phyloP scores from a whole-genome alignment of 1,140 invertebrate genomes.

The Drosophila melanogaster region Release_6_plus_ISO1_MT NT_033777.3:24926501-24927000 shows the following conservation, averaged over 20 bases:
- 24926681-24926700: conserved; percentile 12
- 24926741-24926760: conserved; percentile 6
- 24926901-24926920: background rate
- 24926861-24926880: conserved; percentile 17
- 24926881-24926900: conserved; percentile 1
- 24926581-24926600: conserved; percentile 45
- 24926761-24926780: background rate
- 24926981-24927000: background rate
- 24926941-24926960: background rate
- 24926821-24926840: background rate
- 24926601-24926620: background rate
- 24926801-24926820: conserved; percentile 14
- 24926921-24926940: background rate
- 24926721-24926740: conserved; percentile 5
- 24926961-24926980: background rate
- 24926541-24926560: conserved; percentile 38
- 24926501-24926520: conserved; percentile 37
- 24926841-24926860: conserved; percentile 15
- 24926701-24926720: background rate
- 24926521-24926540: conserved; percentile 47
- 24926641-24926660: background rate
- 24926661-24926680: conserved; percentile 1
- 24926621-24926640: background rate
- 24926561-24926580: conserved; percentile 60
- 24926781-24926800: conserved; percentile 19